A percentile compares a stretch with the other conserved stretches of the same genome.
phyloP scores from a whole-genome alignment of 2,888 invertebrate species.

The Sminthurides aquaticus region DNA sequence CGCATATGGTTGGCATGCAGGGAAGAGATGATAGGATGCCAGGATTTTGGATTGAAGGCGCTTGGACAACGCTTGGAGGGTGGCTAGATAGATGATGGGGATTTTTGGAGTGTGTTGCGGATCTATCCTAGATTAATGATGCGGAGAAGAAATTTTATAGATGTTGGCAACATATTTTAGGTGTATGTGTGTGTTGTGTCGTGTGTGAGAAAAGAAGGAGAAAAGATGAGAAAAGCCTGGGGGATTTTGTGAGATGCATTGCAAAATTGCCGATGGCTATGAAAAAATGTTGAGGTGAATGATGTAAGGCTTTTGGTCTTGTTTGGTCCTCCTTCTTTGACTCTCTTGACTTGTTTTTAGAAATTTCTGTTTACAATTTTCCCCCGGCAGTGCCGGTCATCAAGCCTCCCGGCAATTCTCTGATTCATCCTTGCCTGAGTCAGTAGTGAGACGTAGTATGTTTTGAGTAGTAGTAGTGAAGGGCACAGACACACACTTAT shows the following conservation, averaged over 20 bases:
- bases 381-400: slow-evolving; percentile 29
- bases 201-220: no score
- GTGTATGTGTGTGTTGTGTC: no score
- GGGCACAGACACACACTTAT: no score
- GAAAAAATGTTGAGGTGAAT: slow-evolving; percentile 16
- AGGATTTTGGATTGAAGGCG: not conserved
- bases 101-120: not conserved
- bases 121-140: slow-evolving; percentile 7
- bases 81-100: not conserved
- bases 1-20: no score
- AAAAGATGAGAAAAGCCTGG: no score
- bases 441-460: no score
- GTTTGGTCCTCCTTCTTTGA: not conserved
- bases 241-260: not conserved
- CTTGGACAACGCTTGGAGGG: not conserved
- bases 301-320: slow-evolving; percentile 11
- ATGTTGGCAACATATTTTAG: not conserved
- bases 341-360: not conserved
- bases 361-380: slow-evolving; percentile 8
- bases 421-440: not conserved
- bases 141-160: not conserved
- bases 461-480: no score
- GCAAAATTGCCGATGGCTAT: slow-evolving; percentile 10
- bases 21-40: no score
- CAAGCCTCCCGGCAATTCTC: slow-evolving; percentile 18